These are phyloP conservation scores for Oceanodroma leucorhoa DNA, from an alignment of 2,797 vertebrate species.

Conservation along the genomic window DNA sequence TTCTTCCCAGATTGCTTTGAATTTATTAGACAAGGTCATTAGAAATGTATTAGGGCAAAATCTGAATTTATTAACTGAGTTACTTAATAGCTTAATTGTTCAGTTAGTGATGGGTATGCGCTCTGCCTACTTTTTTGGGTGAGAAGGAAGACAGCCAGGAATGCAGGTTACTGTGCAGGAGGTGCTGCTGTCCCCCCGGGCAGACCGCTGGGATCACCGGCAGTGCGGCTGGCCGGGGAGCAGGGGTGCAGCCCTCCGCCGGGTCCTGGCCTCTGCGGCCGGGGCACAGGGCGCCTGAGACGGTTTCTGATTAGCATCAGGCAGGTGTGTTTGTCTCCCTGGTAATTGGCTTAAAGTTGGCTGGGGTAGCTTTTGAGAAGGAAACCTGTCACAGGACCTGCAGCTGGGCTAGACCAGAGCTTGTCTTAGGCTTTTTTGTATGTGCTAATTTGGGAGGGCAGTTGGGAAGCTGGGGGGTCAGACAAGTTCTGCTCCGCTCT, in stretches of 20 bases:
- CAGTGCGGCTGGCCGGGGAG: constrained; percentile 57
- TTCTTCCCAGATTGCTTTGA: constrained; percentile 51
- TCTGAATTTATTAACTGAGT: constrained; percentile 57
- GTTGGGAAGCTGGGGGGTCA: not conserved
- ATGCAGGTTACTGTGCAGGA: constrained; percentile 25
- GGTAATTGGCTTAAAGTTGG: constrained; percentile 38
- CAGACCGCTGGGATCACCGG: not conserved
- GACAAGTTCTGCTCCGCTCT: not conserved
- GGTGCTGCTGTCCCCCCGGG: constrained; percentile 45
- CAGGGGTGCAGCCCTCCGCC: constrained; percentile 68
- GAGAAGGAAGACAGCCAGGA: constrained; percentile 2
- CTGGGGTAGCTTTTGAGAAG: not conserved
- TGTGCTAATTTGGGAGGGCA: not conserved
- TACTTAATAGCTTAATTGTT: constrained; percentile 63
- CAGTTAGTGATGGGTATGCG: not conserved
- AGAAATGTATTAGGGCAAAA: constrained; percentile 63
- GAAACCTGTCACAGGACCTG: not conserved
- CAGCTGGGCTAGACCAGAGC: not conserved
- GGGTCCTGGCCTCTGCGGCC: constrained; percentile 71
- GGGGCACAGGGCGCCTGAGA: constrained; percentile 49
- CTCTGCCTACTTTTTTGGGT: not conserved
- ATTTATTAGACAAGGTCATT: constrained; percentile 68
- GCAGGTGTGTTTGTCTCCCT: constrained; percentile 72
- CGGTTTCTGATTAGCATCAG: constrained; percentile 68
- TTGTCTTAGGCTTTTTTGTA: not conserved